Base-by-base conservation (phyloP, 2,113 vertebrate species). In the Lamprotornis superbus region DNA sequence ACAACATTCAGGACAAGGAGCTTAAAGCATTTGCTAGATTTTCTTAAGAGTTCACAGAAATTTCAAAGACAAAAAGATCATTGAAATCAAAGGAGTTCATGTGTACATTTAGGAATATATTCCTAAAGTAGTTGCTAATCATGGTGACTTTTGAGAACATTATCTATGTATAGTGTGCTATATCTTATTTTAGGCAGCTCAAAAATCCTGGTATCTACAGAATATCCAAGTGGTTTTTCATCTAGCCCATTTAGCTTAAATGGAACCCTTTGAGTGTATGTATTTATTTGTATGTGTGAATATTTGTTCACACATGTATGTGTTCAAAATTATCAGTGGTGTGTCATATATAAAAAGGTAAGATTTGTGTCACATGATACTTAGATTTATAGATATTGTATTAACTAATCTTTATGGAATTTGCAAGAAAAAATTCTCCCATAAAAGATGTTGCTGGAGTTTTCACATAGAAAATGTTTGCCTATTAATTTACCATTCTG, bases 321-420 rank as follows among this genome's bases (percentile, higher is more conserved):
- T 55, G 23, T 30, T 74, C 42, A 63, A 49, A 93, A 69, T 67
- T 21, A 52, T 56, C 33, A 73, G 5, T 60, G 10, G 3, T 49
- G 17, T 47, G 21, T 24, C 52, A 17, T 40, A 20, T 7, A 25
- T 27, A 87, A 47, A 3, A 71, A 83, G 24, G 15, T 18, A 89
- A 89, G 55, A 60, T 55, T 23, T 0, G 4, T 31, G 33, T 55
- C 12, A 22, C 28, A 25, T 6, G 4, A 40, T 68, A 64, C 10
- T 67, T 65, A 22, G 23, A 79, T 79, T 75, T 75, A 37, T 71
- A 46, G 49, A 23, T 16, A 42, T 7, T 9, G 1, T 35, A 79
- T 89, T 95, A 69, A 90, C 65, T 61, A 77, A 49, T 42, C 10
- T 65, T 23, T 25, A 12, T 64, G n/a, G 50, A 80, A 87, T 90